phyloP scores from a whole-genome alignment of 2,888 invertebrate species.

The Drosophila neoperkinsi region DNA sequence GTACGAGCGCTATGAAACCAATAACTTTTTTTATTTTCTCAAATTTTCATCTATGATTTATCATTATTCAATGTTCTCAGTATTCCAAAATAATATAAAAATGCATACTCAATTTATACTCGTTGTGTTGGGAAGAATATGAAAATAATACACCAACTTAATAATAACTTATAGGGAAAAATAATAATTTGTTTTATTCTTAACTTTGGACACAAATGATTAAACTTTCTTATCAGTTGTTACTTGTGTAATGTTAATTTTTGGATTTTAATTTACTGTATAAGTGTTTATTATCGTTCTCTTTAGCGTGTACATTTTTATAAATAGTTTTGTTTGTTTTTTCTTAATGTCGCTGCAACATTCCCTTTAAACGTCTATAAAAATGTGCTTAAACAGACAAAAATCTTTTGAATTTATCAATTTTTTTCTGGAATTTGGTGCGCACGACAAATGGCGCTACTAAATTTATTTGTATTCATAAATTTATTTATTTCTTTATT shows the following conservation, averaged over 20 bases:
- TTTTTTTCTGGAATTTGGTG: conserved; percentile 29
- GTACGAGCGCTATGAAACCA: conserved; percentile 86
- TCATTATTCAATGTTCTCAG: conserved; percentile 13
- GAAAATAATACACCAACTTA: conserved; percentile 11
- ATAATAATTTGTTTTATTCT: conserved; percentile 16
- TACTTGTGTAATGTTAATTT: conserved; percentile 25
- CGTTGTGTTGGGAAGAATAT: conserved; percentile 1
- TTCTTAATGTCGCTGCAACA: conserved; percentile 46
- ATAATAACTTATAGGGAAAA: not conserved
- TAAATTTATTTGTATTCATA: conserved; percentile 50
- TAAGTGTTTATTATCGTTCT: conserved; percentile 70
- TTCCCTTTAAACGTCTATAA: conserved; percentile 73
- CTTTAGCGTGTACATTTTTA: conserved; percentile 78
- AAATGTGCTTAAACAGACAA: conserved; percentile 81
- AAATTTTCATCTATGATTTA: conserved; percentile 60
- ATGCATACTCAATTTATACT: not conserved
- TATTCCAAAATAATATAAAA: conserved; percentile 10
- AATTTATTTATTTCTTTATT: conserved; percentile 43
- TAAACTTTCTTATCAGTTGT: conserved; percentile 8
- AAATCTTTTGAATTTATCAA: conserved; percentile 72
- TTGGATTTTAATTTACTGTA: conserved; percentile 63
- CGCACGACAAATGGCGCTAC: conserved; percentile 48
- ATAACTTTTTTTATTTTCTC: conserved; percentile 80
- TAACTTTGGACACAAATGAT: conserved; percentile 48
- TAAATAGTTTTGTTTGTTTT: conserved; percentile 58